Base-by-base conservation (phyloP, 2,888 invertebrate species). In the Oithona nana region DNA sequence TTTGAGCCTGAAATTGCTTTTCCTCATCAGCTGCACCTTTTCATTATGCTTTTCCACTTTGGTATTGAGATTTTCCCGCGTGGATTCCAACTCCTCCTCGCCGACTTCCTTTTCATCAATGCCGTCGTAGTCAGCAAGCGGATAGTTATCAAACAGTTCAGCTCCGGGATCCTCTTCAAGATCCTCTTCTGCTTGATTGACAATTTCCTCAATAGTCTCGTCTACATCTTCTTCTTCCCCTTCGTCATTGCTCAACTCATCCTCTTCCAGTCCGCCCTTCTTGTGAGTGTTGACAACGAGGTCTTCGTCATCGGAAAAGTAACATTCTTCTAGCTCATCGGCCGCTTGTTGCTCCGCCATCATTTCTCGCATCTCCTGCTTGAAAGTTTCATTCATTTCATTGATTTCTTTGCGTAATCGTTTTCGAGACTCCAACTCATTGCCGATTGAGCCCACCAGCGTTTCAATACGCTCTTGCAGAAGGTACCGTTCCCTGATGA, bases 1-100 rank as follows among this genome's bases (percentile, higher is more conserved):
- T 75, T 88, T 86, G 13, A 89, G 77, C 67, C 89, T 77, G 65
- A 87, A 85, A 70, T 89, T 90, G 66, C 88, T 88, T 71, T 90
- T 90, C 74, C 86, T 88, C 69, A 89, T 75, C 0, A 87, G 86
- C 49, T 82, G 79, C 11, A 89, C 76, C 65, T 84, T 79, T 57
- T 82, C 82, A 71, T 89, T 89, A 71, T 88, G 84, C 61, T 83
- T 79, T 70, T 85, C 86, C 1, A 82, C 68, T 66, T 71, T 67
- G 58, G 71, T 72, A 67, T 73, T 71, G 62, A 75, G 68, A 64
- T 68, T 69, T 57, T 66, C 66, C 66, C 72, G 73, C 39, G 73
- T 63, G 83, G 79, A 75, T 72, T 82, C 82, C 57, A 67, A 65
- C 1, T 67, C 67, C 4, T 68, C 67, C 55, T 61, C 79, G 71